phyloP scores from a whole-genome alignment of 2,113 vertebrate genomes.

The Desmodus rotundus region DNA sequence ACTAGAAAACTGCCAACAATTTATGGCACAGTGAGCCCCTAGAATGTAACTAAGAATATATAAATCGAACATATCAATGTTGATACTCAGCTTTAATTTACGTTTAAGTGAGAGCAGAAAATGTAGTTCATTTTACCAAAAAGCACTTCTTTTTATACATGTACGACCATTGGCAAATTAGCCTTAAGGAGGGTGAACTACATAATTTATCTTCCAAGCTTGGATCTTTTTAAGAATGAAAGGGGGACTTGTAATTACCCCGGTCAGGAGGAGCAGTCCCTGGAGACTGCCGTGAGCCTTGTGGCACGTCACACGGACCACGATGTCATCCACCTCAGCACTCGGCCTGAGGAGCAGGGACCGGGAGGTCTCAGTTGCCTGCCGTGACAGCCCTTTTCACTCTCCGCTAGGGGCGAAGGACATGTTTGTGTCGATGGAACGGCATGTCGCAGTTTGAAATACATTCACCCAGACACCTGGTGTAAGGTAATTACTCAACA shows the following conservation, averaged over 20 bases:
- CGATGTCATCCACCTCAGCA: not conserved
- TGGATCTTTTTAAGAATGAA: not conserved
- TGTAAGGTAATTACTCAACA: not conserved
- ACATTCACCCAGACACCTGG: not conserved
- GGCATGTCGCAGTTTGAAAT: not conserved
- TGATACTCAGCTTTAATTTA: not conserved
- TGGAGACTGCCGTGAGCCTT: not conserved
- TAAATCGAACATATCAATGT: not conserved
- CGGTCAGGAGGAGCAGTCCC: not conserved
- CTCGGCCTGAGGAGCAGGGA: not conserved
- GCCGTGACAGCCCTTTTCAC: not conserved
- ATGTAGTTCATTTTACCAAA: not conserved
- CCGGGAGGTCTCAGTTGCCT: not conserved
- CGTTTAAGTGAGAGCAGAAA: not conserved
- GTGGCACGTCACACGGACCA: too few species aligned
- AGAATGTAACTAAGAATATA: not conserved
- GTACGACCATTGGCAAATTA: not conserved
- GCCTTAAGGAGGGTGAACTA: not conserved
- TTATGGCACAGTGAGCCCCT: not conserved
- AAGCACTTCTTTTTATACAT: not conserved
- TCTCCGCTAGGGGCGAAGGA: not conserved
- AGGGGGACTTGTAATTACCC: not conserved
- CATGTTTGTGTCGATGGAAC: not conserved
- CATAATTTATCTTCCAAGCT: not conserved
- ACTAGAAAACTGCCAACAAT: not conserved